Conservation (phyloP, 2,113 vertebrate species). For the Mustelus asterias region DNA sequence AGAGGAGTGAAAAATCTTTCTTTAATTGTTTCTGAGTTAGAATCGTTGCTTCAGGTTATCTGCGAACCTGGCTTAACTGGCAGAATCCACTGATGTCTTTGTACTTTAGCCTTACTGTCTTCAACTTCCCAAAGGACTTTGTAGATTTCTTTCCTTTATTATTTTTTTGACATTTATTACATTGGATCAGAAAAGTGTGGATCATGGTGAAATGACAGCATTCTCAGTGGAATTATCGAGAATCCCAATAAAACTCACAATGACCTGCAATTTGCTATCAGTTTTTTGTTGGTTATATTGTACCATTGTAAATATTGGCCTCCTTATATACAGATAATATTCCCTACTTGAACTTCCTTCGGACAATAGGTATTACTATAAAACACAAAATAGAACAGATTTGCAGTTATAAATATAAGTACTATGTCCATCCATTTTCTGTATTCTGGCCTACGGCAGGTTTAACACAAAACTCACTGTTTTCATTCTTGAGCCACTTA, state of each 20-base stretch:
- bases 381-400: neutral
- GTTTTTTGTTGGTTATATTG: neutral
- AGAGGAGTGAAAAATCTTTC: neutral
- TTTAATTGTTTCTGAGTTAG: neutral
- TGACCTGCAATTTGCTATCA: neutral
- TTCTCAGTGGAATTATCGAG: neutral
- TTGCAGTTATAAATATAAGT: neutral
- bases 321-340: neutral
- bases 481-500: no score
- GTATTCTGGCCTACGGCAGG: no score
- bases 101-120: neutral
- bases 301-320: neutral
- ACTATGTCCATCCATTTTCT: no score
- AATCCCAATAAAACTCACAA: neutral
- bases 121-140: neutral
- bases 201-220: neutral
- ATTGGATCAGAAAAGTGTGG: neutral
- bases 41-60: neutral
- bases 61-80: neutral
- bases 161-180: constrained; percentile 6
- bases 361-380: neutral
- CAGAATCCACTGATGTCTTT: neutral
- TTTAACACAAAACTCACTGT: no score
- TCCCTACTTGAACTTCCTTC: neutral
- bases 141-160: neutral